Conservation (phyloP, 2,113 vertebrate genomes). For the Tautogolabrus adspersus region DNA sequence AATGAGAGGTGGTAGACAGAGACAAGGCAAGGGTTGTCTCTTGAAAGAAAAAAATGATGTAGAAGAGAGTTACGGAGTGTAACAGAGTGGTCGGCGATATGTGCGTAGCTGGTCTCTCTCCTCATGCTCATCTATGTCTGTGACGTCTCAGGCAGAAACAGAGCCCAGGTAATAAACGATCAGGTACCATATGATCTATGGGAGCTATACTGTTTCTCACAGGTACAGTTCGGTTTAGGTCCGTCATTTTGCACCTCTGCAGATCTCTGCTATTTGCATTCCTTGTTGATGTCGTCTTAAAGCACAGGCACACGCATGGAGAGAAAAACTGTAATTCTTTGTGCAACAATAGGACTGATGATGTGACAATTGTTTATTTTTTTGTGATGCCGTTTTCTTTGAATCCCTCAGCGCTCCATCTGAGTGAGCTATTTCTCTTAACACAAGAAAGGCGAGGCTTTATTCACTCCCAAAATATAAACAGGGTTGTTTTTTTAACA, state of each 20-base stretch:
- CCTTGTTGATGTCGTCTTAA: not conserved
- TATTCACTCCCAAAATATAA: conserved; percentile 32
- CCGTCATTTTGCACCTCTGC: not conserved
- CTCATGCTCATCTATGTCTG: too few species aligned
- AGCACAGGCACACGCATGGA: not conserved
- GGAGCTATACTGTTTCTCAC: too few species aligned
- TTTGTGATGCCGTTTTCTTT: conserved; percentile 11
- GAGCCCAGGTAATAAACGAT: too few species aligned
- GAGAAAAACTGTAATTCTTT: not conserved
- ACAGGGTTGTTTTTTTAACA: conserved; percentile 22
- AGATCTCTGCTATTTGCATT: not conserved
- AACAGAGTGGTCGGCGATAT: not conserved
- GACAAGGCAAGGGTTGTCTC: not conserved
- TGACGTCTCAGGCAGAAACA: too few species aligned
- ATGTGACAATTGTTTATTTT: not conserved
- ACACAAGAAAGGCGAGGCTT: not conserved
- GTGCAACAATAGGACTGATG: not conserved
- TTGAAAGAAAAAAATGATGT: conserved; percentile 6
- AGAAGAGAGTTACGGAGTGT: conserved; percentile 9
- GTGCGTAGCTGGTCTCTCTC: too few species aligned
- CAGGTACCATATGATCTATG: too few species aligned
- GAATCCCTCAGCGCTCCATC: not conserved
- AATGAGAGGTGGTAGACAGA: conserved; percentile 10
- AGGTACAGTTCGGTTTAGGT: not conserved
- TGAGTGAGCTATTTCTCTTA: conserved; percentile 16